phyloP scores from a whole-genome alignment of 1,140 invertebrate genomes.

The Drosophila pallidifrons region DNA sequence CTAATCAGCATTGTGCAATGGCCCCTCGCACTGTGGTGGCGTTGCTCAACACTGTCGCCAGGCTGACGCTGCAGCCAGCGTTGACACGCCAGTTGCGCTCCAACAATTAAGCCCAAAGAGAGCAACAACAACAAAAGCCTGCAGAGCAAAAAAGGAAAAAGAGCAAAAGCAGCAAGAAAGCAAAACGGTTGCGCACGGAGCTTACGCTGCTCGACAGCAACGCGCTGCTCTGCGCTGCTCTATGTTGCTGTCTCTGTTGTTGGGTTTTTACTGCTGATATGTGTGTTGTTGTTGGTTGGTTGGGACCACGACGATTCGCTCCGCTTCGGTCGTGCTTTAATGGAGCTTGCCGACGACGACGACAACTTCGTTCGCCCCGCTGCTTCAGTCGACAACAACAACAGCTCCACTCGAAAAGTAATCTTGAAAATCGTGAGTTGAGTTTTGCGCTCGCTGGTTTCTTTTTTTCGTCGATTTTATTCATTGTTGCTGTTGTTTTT shows the following conservation, averaged over 20 bases:
- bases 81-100: slow-evolving; percentile 9
- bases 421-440: slow-evolving; percentile 78
- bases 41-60: slow-evolving; percentile 51
- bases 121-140: slow-evolving; percentile 25
- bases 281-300: slow-evolving; percentile 5
- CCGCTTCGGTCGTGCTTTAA: slow-evolving; percentile 53
- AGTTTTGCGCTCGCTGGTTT: slow-evolving; percentile 59
- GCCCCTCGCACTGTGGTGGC: background rate
- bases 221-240: slow-evolving; percentile 1
- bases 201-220: slow-evolving; percentile 48
- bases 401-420: slow-evolving; percentile 45
- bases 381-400: slow-evolving; percentile 21
- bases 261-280: slow-evolving; percentile 18
- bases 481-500: background rate
- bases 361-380: background rate
- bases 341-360: slow-evolving; percentile 41
- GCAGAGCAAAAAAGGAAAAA: slow-evolving; percentile 49
- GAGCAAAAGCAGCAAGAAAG: slow-evolving; percentile 25
- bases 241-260: slow-evolving; percentile 17
- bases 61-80: slow-evolving; percentile 38
- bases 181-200: slow-evolving; percentile 43
- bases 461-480: slow-evolving; percentile 5
- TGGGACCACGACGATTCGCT: slow-evolving; percentile 26
- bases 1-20: slow-evolving; percentile 56
- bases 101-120: slow-evolving; percentile 30